phyloP scores from a whole-genome alignment of 2,888 invertebrate species.

The Cylloceria caligata region DNA sequence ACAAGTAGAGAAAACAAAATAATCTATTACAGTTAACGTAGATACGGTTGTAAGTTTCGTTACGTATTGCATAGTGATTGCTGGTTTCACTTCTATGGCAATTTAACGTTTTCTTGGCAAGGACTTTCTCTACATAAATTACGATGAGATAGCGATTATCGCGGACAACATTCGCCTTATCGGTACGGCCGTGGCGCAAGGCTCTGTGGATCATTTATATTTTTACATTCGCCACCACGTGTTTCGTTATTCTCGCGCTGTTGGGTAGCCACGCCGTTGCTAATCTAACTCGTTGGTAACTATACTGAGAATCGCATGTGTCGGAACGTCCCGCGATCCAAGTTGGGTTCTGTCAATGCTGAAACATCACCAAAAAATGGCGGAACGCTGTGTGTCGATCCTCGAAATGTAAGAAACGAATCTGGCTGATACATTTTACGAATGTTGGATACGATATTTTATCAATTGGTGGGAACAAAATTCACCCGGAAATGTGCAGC shows the following conservation, averaged over 20 bases:
- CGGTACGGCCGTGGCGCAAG: slow-evolving; percentile 29
- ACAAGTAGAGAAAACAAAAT: neutral
- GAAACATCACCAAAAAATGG: too few species aligned
- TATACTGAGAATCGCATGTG: slow-evolving; percentile 23
- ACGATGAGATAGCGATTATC: slow-evolving; percentile 40
- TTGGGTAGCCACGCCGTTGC: neutral
- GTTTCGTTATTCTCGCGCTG: slow-evolving; percentile 26
- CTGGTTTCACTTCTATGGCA: neutral
- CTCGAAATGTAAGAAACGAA: too few species aligned
- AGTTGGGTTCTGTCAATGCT: too few species aligned
- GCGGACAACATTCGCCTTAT: slow-evolving; percentile 31
- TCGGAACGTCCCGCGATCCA: slow-evolving; percentile 42
- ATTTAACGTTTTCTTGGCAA: neutral
- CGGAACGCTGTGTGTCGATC: too few species aligned
- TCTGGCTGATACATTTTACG: too few species aligned
- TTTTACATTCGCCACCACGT: slow-evolving; percentile 44
- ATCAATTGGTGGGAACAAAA: too few species aligned
- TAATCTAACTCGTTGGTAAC: slow-evolving; percentile 32
- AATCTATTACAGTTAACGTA: neutral
- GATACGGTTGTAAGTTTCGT: neutral
- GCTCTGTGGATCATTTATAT: slow-evolving; percentile 42
- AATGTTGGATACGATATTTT: too few species aligned
- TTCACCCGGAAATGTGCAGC: too few species aligned
- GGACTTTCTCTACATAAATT: neutral
- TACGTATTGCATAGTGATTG: neutral